Percentiles rank a stretch among this genome's conserved stretches.
These are phyloP conservation scores for Nycteola revayana DNA, from an alignment of 2,888 invertebrate genomes.

Conservation along the genomic window DNA sequence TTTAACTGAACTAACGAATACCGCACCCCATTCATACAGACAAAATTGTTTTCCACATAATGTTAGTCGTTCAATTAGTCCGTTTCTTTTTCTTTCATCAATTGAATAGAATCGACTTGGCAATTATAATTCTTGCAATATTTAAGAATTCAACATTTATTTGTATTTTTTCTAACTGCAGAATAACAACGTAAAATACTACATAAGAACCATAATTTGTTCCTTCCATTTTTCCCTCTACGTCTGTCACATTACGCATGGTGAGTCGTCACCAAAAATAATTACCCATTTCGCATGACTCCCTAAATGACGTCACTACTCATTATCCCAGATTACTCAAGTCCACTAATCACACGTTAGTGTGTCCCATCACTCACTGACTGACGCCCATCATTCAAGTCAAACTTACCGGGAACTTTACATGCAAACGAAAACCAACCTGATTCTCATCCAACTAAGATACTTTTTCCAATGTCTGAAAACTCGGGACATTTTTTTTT, in stretches of 20 bases:
- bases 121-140: too few relatives aligned
- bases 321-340: conserved; percentile 70
- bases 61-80: too few relatives aligned
- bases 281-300: conserved; percentile 10
- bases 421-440: conserved; percentile 7
- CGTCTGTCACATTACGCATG: conserved; percentile 12
- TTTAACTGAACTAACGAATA: too few relatives aligned
- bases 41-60: too few relatives aligned
- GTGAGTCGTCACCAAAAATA: conserved; percentile 26
- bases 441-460: conserved; percentile 33
- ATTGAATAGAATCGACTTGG: too few relatives aligned
- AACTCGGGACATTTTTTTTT: conserved; percentile 38
- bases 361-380: conserved; percentile 65
- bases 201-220: too few relatives aligned
- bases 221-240: conserved; percentile 1
- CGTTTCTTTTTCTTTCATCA: too few relatives aligned
- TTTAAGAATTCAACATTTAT: too few relatives aligned
- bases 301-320: conserved; percentile 47
- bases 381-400: conserved; percentile 40
- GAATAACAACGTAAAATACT: too few relatives aligned
- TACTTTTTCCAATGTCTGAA: conserved; percentile 30
- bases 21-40: too few relatives aligned
- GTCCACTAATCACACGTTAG: conserved; percentile 74
- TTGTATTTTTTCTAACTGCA: too few relatives aligned
- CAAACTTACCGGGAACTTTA: conserved; percentile 28